These are phyloP conservation scores for Alouatta palliata DNA, from an alignment of 2,113 vertebrate species.

Conservation along the genomic window DNA sequence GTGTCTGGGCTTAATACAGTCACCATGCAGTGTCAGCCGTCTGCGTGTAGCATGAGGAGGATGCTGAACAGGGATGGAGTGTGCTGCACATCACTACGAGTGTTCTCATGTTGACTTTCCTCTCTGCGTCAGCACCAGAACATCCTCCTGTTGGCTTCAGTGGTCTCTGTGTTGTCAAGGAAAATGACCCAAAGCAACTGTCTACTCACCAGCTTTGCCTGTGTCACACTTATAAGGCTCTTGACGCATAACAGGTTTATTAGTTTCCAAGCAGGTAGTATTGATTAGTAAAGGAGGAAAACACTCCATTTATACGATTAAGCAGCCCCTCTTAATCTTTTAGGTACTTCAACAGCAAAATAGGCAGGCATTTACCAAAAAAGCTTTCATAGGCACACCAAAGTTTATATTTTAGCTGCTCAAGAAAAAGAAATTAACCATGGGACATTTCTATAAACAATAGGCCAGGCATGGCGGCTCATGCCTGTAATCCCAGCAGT, in stretches of 20 bases:
- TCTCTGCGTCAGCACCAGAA: not conserved
- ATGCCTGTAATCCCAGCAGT: no score
- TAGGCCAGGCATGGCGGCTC: no score
- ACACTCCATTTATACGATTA: not conserved
- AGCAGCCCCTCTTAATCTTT: not conserved
- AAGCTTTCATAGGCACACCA: not conserved
- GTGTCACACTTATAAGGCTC: not conserved
- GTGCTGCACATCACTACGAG: not conserved
- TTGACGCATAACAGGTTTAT: not conserved
- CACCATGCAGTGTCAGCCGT: not conserved
- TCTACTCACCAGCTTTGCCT: not conserved
- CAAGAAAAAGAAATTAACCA: not conserved
- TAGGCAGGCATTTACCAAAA: not conserved
- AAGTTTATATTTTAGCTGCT: not conserved
- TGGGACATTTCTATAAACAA: not conserved
- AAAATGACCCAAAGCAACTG: not conserved
- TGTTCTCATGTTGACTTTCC: not conserved
- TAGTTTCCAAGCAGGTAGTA: not conserved
- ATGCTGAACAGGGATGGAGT: not conserved
- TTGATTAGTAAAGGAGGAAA: not conserved
- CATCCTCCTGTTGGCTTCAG: not conserved
- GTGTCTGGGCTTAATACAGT: not conserved
- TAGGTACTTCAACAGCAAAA: not conserved
- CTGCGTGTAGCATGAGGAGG: not conserved
- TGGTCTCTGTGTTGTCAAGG: not conserved